phyloP scores from a whole-genome alignment of 2,797 vertebrate species.

The Gymnocypris eckloni region DNA sequence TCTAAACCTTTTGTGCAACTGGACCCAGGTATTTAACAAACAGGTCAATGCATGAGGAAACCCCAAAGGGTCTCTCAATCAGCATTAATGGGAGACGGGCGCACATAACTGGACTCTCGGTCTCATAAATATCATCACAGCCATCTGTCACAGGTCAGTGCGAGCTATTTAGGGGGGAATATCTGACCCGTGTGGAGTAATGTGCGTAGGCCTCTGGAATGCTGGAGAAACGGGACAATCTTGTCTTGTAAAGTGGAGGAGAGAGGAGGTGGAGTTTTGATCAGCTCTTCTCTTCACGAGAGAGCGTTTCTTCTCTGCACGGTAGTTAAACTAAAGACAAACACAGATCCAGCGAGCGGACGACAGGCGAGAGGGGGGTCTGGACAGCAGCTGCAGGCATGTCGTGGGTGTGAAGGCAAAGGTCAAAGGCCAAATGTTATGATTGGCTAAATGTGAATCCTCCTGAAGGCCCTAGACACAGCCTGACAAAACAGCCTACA shows the following conservation, averaged over 20 bases:
- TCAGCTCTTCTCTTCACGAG: neutral
- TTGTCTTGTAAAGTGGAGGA: constrained; percentile 53
- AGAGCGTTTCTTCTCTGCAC: constrained; percentile 9
- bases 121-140: constrained; percentile 57
- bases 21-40: neutral
- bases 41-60: neutral
- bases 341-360: constrained; percentile 23
- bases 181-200: constrained; percentile 55
- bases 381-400: constrained; percentile 51
- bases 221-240: constrained; percentile 54
- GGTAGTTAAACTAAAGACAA: constrained; percentile 40
- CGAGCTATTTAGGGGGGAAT: constrained; percentile 56
- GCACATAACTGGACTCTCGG: constrained; percentile 16
- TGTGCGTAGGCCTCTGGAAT: constrained; percentile 50
- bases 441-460: constrained; percentile 40
- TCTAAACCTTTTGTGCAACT: too few species aligned
- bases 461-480: constrained; percentile 25
- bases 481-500: constrained; percentile 37
- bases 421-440: constrained; percentile 41
- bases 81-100: constrained; percentile 24
- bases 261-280: neutral
- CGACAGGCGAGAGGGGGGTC: constrained; percentile 39
- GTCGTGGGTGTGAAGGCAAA: constrained; percentile 43
- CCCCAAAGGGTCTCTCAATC: constrained; percentile 26
- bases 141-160: constrained; percentile 61